A percentile compares a stretch with the other conserved stretches of the same genome.
These are phyloP conservation scores for Cordylochernes scorpioides DNA, from an alignment of 2,888 invertebrate genomes.

Conservation along the genomic window DNA sequence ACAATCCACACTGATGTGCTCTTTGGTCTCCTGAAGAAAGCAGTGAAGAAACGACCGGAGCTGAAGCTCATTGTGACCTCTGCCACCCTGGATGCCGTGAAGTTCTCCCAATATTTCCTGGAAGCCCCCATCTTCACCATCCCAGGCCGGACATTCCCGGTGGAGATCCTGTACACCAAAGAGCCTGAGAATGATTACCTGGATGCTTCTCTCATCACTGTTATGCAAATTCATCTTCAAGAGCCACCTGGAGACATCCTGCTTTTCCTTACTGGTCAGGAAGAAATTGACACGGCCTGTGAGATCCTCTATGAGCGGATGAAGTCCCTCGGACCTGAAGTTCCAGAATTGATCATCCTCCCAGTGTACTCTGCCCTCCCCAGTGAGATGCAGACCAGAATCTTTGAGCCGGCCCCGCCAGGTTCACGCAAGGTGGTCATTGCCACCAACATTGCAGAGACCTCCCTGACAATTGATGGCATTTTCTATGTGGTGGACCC, in stretches of 20 bases:
- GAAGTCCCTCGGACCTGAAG: conserved; percentile 89
- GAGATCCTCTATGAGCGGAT: conserved; percentile 92
- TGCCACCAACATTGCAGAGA: conserved; percentile 97
- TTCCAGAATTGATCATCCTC: conserved; percentile 82
- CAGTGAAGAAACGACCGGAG: conserved; percentile 72
- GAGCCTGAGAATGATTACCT: conserved; percentile 97
- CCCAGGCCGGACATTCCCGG: conserved; percentile 83
- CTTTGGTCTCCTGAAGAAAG: conserved; percentile 42
- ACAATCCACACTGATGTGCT: conserved; percentile 95
- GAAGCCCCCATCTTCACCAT: conserved; percentile 96
- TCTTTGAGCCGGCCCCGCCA: conserved; percentile 94
- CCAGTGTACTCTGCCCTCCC: conserved; percentile 94
- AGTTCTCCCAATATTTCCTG: conserved; percentile 95
- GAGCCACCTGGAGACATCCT: conserved; percentile 86
- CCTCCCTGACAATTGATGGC: conserved; percentile 91
- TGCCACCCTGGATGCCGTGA: conserved; percentile 89
- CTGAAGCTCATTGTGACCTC: conserved; percentile 93
- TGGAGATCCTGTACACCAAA: conserved; percentile 74
- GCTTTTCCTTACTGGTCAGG: conserved; percentile 82
- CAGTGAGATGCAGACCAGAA: conserved; percentile 95
- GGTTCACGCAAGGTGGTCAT: conserved; percentile 89
- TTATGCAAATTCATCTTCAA: conserved; percentile 94
- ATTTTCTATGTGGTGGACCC: conserved; percentile 99
- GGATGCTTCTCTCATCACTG: conserved; percentile 87
- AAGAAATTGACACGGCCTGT: conserved; percentile 95